These are phyloP conservation scores for Ianthella basta DNA, from an alignment of 37 sponge, comb jelly and placozoan species.

Conservation along the genomic window DNA sequence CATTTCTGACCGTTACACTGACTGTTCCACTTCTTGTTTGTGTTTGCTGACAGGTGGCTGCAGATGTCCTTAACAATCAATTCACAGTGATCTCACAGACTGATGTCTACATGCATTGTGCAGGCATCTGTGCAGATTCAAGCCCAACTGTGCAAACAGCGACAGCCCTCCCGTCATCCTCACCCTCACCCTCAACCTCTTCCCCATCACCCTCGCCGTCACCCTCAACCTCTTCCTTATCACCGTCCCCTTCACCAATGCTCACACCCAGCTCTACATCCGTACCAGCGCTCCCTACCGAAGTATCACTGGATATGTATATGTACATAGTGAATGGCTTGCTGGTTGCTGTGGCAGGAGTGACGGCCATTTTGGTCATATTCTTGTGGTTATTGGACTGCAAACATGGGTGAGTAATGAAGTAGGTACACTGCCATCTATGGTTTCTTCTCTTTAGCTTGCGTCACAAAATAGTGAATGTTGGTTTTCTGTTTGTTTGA, in stretches of 20 bases:
- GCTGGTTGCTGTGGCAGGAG: not conserved
- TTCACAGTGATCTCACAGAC: too few species aligned
- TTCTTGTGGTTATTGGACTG: constrained; percentile 5
- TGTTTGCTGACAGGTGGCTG: too few species aligned
- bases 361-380: not conserved
- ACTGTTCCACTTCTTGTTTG: too few species aligned
- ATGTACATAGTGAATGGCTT: not conserved
- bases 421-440: not conserved
- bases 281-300: too few species aligned
- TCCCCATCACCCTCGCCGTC: constrained; percentile 16
- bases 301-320: not conserved
- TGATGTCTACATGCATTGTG: not conserved
- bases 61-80: too few species aligned
- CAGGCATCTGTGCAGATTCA: too few species aligned
- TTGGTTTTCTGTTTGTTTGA: too few species aligned
- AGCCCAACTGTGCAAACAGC: not conserved
- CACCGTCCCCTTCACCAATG: not conserved
- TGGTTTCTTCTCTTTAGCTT: too few species aligned
- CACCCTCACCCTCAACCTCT: not conserved
- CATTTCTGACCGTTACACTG: too few species aligned
- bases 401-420: not conserved
- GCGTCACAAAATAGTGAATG: too few species aligned
- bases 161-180: not conserved
- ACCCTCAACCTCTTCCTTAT: constrained; percentile 5
- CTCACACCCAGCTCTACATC: not conserved